Percentiles rank a stretch among this genome's conserved stretches.
phyloP scores from a whole-genome alignment of 2,797 vertebrate genomes.

The Eulemur coronatus region DNA sequence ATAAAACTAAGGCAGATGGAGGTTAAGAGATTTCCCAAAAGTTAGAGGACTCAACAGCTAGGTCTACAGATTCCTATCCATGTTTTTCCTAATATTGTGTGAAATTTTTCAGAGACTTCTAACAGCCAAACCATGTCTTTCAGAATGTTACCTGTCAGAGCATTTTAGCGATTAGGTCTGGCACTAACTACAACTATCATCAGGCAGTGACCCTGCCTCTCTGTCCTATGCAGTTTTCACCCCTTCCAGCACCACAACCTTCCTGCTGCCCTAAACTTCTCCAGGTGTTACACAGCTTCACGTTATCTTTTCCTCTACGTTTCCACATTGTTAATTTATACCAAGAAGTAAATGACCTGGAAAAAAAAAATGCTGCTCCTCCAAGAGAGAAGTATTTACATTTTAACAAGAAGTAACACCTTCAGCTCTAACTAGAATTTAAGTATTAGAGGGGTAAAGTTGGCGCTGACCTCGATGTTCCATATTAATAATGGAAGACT shows the following conservation, averaged over 20 bases:
- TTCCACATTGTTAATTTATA: slow-evolving; percentile 29
- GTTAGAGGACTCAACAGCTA: neutral
- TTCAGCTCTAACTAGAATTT: neutral
- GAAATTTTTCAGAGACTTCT: neutral
- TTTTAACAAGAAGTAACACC: neutral
- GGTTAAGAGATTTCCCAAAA: neutral
- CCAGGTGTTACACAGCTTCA: neutral
- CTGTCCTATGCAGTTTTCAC: neutral
- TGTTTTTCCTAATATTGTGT: neutral
- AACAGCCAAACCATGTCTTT: neutral
- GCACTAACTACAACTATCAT: neutral
- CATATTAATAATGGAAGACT: neutral
- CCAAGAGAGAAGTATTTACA: slow-evolving; percentile 10
- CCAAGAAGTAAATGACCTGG: neutral
- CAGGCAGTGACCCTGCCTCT: neutral
- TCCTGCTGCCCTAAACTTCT: neutral
- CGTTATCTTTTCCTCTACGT: neutral
- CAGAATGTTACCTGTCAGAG: neutral
- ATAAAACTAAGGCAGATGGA: neutral
- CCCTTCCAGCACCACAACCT: neutral
- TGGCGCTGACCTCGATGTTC: neutral
- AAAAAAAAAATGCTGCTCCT: neutral
- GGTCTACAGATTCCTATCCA: neutral
- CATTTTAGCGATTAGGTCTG: neutral
- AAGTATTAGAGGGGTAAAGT: neutral